A percentile compares a stretch with the other conserved stretches of the same genome.
phyloP scores from a whole-genome alignment of 2,113 vertebrate genomes.

The Abramis brama region DNA sequence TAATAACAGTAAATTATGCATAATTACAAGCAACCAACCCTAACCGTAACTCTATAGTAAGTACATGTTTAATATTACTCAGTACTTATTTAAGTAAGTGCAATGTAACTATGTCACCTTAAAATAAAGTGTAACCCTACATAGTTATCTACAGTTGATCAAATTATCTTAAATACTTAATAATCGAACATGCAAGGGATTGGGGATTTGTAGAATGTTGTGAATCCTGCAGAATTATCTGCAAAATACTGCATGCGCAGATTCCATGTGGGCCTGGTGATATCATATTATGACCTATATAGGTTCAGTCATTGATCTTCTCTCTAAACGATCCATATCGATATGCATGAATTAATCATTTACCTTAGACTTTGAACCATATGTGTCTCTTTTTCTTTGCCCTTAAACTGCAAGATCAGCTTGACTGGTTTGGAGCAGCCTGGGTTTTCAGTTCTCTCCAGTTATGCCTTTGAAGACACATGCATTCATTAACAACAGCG shows the following conservation, averaged over 20 bases:
- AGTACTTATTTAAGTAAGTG: too few species aligned
- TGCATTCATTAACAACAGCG: slow-evolving; percentile 9
- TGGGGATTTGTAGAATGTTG: neutral
- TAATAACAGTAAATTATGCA: too few species aligned
- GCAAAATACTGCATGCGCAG: neutral
- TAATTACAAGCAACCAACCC: too few species aligned
- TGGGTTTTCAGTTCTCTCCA: neutral
- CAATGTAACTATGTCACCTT: too few species aligned
- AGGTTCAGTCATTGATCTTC: slow-evolving; percentile 3
- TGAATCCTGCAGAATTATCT: neutral
- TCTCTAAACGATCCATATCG: neutral
- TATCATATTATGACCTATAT: slow-evolving; percentile 18
- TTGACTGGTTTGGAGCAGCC: neutral
- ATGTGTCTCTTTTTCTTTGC: neutral
- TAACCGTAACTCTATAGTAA: too few species aligned
- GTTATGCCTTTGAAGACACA: neutral
- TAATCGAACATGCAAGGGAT: neutral
- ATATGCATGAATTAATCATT: slow-evolving; percentile 24
- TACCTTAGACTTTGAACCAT: slow-evolving; percentile 6
- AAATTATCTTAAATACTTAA: neutral
- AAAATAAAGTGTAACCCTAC: too few species aligned
- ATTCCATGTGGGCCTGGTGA: neutral
- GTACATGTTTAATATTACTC: too few species aligned
- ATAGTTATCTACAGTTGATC: too few species aligned
- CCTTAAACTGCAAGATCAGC: slow-evolving; percentile 16